phyloP scores from a whole-genome alignment of 2,888 invertebrate species.

The Gnatocerus cornutus region DNA sequence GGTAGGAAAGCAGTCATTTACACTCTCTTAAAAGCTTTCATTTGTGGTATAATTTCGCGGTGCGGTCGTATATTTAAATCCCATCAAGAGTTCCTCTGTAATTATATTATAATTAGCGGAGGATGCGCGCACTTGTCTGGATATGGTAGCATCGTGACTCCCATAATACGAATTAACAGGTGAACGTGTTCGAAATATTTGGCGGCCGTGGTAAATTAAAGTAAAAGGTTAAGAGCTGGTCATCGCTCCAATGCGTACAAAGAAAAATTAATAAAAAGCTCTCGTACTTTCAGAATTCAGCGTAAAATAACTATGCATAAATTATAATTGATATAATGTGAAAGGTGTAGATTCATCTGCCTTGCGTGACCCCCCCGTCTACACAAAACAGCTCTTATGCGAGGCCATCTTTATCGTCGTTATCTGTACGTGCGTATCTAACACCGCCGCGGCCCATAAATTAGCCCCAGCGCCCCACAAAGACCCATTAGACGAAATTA shows the following conservation, averaged over 20 bases:
- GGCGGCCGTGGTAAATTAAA: slow-evolving; percentile 56
- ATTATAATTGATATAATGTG: slow-evolving; percentile 64
- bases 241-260: slow-evolving; percentile 49
- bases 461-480: slow-evolving; percentile 48
- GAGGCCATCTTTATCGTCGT: slow-evolving; percentile 63
- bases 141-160: slow-evolving; percentile 49
- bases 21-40: slow-evolving; percentile 45
- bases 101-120: slow-evolving; percentile 46
- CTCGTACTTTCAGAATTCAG: too few species aligned
- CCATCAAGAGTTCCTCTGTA: slow-evolving; percentile 40
- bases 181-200: slow-evolving; percentile 55
- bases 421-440: slow-evolving; percentile 65
- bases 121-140: slow-evolving; percentile 37
- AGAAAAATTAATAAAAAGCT: too few species aligned
- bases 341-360: slow-evolving; percentile 64
- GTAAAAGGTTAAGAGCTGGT: slow-evolving; percentile 53
- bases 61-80: slow-evolving; percentile 41
- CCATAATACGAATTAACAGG: slow-evolving; percentile 46
- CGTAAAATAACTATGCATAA: slow-evolving; percentile 59
- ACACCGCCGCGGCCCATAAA: slow-evolving; percentile 63
- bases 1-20: slow-evolving; percentile 31
- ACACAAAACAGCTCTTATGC: slow-evolving; percentile 60
- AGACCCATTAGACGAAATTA: slow-evolving; percentile 42
- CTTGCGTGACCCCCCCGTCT: slow-evolving; percentile 62
- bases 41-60: slow-evolving; percentile 39